phyloP scores from a whole-genome alignment of 2,888 invertebrate genomes.

The Pterobdella sp. region DNA sequence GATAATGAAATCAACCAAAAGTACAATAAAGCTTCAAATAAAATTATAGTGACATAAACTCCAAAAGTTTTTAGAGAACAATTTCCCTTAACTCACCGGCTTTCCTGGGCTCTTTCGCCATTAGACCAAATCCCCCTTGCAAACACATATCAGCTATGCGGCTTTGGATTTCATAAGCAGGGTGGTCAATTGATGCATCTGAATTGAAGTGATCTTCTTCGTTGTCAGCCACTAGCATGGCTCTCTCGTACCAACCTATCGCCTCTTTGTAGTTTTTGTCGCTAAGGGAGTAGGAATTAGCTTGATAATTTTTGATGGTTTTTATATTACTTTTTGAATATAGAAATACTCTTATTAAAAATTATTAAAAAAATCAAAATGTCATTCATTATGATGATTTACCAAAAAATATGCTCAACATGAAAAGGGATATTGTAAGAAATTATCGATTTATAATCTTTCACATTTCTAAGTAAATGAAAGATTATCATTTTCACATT shows the following conservation, averaged over 20 bases:
- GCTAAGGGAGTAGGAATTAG: not conserved
- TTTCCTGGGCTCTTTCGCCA: slow-evolving; percentile 49
- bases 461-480: slow-evolving; percentile 47
- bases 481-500: too few relatives aligned
- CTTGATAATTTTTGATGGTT: not conserved
- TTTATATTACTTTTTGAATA: too few relatives aligned
- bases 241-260: slow-evolving; percentile 51
- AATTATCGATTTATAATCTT: too few relatives aligned
- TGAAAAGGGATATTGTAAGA: too few relatives aligned
- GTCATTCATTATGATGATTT: too few relatives aligned
- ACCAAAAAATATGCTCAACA: too few relatives aligned
- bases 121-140: slow-evolving; percentile 51
- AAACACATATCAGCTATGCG: slow-evolving; percentile 54
- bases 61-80: too few relatives aligned
- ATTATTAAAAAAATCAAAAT: too few relatives aligned
- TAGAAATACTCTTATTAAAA: too few relatives aligned
- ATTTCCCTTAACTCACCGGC: slow-evolving; percentile 46
- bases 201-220: slow-evolving; percentile 31
- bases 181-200: slow-evolving; percentile 51
- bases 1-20: too few relatives aligned
- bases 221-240: slow-evolving; percentile 42
- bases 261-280: slow-evolving; percentile 45
- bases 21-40: too few relatives aligned
- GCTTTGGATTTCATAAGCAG: slow-evolving; percentile 52
- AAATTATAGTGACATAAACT: too few relatives aligned